Evolutionary conservation across 2,113 vertebrate species (phyloP).

Genomic region (Chrysemys picta): DNA sequence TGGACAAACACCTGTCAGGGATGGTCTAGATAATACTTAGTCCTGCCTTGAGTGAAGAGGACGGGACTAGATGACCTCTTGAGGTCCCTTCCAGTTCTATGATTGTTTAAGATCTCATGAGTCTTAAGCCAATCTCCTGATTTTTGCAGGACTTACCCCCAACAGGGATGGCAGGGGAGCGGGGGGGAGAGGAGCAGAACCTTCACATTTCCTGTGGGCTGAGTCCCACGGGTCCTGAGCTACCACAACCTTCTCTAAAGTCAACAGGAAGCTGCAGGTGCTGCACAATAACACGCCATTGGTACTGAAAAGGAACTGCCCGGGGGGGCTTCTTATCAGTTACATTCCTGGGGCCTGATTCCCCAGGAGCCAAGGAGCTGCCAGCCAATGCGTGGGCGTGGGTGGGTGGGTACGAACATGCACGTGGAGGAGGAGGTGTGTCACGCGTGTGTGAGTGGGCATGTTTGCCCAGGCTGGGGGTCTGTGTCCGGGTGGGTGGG

Average conservation of each 20-base stretch:
- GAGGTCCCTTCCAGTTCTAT: too few species aligned
- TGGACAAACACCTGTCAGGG: too few species aligned
- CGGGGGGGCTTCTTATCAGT: not conserved
- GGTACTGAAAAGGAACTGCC: not conserved
- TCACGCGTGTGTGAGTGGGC: not conserved
- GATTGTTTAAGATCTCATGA: not conserved
- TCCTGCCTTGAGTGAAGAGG: too few species aligned
- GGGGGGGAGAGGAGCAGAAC: not conserved
- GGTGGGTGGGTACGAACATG: too few species aligned
- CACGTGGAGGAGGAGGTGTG: too few species aligned
- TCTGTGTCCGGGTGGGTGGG: too few species aligned
- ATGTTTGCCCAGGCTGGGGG: too few species aligned
- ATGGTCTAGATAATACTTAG: too few species aligned
- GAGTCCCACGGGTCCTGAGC: not conserved
- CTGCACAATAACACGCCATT: not conserved
- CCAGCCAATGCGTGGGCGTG: too few species aligned
- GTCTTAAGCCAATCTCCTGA: too few species aligned
- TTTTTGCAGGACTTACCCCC: not conserved
- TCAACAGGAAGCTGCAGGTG: not conserved
- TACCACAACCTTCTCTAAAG: not conserved
- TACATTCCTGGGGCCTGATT: not conserved
- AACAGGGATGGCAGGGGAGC: too few species aligned
- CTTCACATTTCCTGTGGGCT: not conserved
- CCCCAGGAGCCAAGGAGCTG: not conserved
- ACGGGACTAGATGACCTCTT: too few species aligned